Percentiles rank a stretch among this genome's conserved stretches.
phyloP scores from a whole-genome alignment of 2,113 vertebrate genomes.

The Formicarius rufipectus region DNA sequence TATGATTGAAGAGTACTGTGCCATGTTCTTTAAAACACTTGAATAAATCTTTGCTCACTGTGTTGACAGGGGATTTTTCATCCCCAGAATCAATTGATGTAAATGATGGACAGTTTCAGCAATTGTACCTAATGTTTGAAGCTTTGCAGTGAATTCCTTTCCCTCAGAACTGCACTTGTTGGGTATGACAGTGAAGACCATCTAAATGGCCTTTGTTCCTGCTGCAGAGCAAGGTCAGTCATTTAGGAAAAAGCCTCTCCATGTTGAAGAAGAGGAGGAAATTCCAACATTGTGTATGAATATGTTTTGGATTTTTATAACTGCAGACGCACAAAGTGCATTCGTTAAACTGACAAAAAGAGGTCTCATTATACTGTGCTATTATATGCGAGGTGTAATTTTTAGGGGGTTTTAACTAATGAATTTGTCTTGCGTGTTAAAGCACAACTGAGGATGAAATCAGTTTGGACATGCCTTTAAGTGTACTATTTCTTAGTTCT shows the following conservation, averaged over 20 bases:
- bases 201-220: background rate
- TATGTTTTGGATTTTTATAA: background rate
- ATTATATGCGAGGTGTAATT: background rate
- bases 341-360: background rate
- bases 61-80: background rate
- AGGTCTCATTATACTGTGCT: background rate
- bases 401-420: constrained; percentile 25
- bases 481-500: constrained; percentile 53
- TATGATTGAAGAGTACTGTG: background rate
- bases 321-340: background rate
- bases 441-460: constrained; percentile 69
- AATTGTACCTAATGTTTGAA: background rate
- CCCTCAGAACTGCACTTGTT: background rate
- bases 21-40: background rate
- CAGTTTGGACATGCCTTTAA: constrained; percentile 58
- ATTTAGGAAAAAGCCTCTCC: background rate
- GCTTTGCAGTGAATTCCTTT: background rate
- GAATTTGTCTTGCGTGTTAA: constrained; percentile 59
- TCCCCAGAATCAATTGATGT: background rate
- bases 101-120: background rate
- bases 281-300: background rate
- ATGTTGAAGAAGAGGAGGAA: background rate
- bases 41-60: background rate
- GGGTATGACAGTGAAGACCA: background rate
- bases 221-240: accelerated